A percentile compares a stretch with the other conserved stretches of the same genome.
Conservation (phyloP, 2,113 vertebrate genomes). For the Tragelaphus buxtoni region DNA sequence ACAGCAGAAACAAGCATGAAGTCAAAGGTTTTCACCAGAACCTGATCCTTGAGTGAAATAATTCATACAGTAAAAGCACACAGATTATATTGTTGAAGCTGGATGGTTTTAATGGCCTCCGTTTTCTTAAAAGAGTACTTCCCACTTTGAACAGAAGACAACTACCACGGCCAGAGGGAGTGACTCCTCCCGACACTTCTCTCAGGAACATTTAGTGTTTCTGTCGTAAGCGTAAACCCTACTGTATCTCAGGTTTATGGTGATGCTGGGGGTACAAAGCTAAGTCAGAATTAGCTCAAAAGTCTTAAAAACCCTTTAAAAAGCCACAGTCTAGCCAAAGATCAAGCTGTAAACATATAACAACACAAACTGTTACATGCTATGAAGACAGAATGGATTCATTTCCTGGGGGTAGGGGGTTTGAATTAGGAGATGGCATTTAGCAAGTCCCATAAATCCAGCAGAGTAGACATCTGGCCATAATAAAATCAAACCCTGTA, state of each 20-base stretch:
- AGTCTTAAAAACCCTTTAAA: neutral
- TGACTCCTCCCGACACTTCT: neutral
- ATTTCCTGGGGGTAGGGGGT: neutral
- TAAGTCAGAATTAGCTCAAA: neutral
- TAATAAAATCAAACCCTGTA: constrained; percentile 6
- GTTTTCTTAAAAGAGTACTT: neutral
- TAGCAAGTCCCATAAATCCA: neutral
- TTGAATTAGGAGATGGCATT: neutral
- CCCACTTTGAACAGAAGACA: neutral
- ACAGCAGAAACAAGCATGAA: neutral
- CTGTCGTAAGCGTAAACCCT: neutral
- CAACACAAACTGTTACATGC: neutral
- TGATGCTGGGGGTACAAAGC: neutral
- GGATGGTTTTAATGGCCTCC: neutral
- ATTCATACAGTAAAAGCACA: neutral
- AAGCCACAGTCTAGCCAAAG: neutral
- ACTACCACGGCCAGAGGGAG: neutral
- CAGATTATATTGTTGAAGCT: neutral
- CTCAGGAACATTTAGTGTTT: neutral
- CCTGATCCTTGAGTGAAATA: neutral
- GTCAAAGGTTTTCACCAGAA: neutral
- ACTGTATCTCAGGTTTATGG: neutral
- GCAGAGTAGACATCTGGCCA: neutral
- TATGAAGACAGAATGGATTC: neutral
- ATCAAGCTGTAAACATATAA: neutral